Base-by-base conservation (phyloP, 2,888 invertebrate genomes). In the Nemurella pictetii region DNA sequence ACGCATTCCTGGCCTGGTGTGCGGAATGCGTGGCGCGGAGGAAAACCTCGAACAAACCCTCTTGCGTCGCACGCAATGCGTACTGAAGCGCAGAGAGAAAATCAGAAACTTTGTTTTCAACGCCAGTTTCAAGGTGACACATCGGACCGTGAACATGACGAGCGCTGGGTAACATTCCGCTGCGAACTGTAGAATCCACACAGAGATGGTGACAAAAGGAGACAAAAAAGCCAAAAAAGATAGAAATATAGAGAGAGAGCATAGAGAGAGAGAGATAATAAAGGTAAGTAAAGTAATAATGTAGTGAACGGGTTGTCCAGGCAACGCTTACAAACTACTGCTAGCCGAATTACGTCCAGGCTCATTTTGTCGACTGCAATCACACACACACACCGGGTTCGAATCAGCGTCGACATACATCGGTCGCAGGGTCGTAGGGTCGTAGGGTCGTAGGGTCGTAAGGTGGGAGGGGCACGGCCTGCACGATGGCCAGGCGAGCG, bases 141-240 rank as follows among this genome's bases (percentile, higher is more conserved):
- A n/a, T n/a, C n/a, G n/a, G n/a, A n/a, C n/a, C n/a, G n/a, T n/a
- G n/a, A n/a, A n/a, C n/a, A n/a, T n/a, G n/a, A n/a, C n/a, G n/a
- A n/a, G n/a, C n/a, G n/a, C 30, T 2, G 9, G 28, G n/a, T 78
- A 3, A 15, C 30, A 30, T 78, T 78, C 30, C 4, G 15, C 9
- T n/a, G 1, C 3, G n/a, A 78, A 30, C n/a, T 20, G 30, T 20
- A n/a, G 29, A 78, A 28, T 78, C 28, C 78, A 78, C 30, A 78
- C 15, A 3, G 12, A 29, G 1, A 78, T 7, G 15, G 15, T 12
- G 30, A 55, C 55, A 55, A 55, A 55, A 55, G 20, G 55, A 55
- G 27, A 82, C 26, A n/a, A 36, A 35, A 82, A 35, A 35, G 32
- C 82, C 32, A 82, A 82, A 82, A 82, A 35, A 82, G 73, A 83